These are phyloP conservation scores for Pitta sordida DNA, from an alignment of 2,113 vertebrate species.

Conservation along the genomic window DNA sequence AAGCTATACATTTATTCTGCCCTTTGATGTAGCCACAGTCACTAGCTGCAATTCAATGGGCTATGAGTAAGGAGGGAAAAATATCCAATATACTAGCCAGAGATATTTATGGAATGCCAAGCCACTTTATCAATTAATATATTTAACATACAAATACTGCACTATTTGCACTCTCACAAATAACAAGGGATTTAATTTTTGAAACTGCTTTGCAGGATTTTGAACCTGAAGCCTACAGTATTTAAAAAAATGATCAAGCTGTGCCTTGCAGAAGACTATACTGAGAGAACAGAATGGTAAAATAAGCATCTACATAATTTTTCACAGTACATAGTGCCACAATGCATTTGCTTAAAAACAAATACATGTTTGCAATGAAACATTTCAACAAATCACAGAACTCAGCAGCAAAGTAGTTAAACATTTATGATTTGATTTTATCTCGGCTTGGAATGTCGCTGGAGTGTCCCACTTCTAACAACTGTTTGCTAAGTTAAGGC, in stretches of 20 bases:
- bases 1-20: background rate
- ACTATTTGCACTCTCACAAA: slow-evolving; percentile 48
- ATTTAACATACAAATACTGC: slow-evolving; percentile 45
- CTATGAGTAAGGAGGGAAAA: slow-evolving; percentile 11
- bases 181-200: slow-evolving; percentile 50
- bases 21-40: background rate
- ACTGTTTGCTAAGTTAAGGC: slow-evolving; percentile 90
- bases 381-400: slow-evolving; percentile 76
- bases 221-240: slow-evolving; percentile 40
- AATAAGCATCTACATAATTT: slow-evolving; percentile 57
- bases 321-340: slow-evolving; percentile 33
- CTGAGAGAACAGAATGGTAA: slow-evolving; percentile 17
- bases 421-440: slow-evolving; percentile 89
- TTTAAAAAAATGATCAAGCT: slow-evolving; percentile 12
- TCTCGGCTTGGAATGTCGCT: slow-evolving; percentile 83
- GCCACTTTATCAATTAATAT: slow-evolving; percentile 32
- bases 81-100: background rate
- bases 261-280: background rate
- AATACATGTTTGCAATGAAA: slow-evolving; percentile 70
- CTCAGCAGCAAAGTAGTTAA: slow-evolving; percentile 86
- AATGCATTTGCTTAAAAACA: slow-evolving; percentile 64
- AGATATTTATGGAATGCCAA: background rate
- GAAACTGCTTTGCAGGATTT: slow-evolving; percentile 56
- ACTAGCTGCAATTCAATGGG: background rate
- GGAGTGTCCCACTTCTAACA: slow-evolving; percentile 88